Evolutionary conservation across 2,113 vertebrate species (phyloP), one percentile per base, ranked within the genome.

Genomic region (Euleptes europaea): DNA sequence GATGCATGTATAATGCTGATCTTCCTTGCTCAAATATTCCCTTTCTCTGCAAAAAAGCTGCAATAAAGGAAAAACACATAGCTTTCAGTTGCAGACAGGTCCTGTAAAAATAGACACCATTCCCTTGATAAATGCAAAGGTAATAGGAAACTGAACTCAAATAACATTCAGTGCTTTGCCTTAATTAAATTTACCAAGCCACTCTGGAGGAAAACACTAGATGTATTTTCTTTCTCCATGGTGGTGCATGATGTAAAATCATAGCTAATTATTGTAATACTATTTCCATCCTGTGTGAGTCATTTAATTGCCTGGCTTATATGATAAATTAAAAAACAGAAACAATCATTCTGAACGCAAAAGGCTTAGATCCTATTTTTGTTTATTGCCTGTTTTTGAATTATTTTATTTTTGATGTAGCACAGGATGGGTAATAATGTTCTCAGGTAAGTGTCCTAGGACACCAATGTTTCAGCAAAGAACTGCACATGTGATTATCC

Each of bases 211-310:
- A 4, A 73, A 89, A 35, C 42, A n/a, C 38, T 88, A 87, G 87
- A 60, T 78, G 33, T 5, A 42, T 91, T 93, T 93, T 85, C 80
- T 31, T 84, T 94, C n/a, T 93, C 63, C 5, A 11, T 80, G 15
- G 76, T 86, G 60, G 51, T 82, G 83, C 75, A 72, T 73, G 83
- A 91, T 87, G 74, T 38, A 88, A 82, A 93, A 92, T 90, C 88
- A 31, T 26, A 80, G 33, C 60, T 92, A 91, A 93, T 93, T 92
- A 82, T 15, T 90, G 74, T 86, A 88, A 90, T 93, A 88, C 60
- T 2, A 60, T 93, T 94, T 94, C 87, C 82, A 87, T 79, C 84
- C 75, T 89, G 54, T 66, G 42, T 94, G 91, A 94, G 65, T 93
- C 81, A 91, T 86, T 88, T 83, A 91, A 78, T 73, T 83, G 67